phyloP scores from a whole-genome alignment of 1,140 invertebrate species.

The Trachelipus rathkii region DNA sequence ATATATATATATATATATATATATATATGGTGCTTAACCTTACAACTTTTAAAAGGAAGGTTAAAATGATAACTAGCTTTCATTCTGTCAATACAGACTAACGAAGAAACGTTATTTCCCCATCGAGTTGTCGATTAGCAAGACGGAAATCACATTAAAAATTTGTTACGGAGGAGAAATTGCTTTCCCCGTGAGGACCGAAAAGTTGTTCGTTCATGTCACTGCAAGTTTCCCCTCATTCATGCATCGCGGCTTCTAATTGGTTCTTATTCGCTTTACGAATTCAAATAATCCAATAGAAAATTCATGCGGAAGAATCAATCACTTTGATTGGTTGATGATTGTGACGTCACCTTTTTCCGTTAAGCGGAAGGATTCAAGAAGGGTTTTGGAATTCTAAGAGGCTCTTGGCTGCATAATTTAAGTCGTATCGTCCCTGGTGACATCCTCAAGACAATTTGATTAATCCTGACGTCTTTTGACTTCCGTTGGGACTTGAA shows the following conservation, averaged over 20 bases:
- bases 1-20: too few relatives aligned
- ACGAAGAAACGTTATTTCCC: neutral
- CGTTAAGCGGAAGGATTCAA: neutral
- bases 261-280: neutral
- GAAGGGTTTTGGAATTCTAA: constrained; percentile 3
- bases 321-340: neutral
- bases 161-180: neutral
- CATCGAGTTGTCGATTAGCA: neutral
- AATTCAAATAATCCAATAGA: neutral
- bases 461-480: constrained; percentile 1
- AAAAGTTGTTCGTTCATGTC: neutral
- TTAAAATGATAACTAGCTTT: neutral
- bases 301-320: constrained; percentile 4
- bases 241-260: constrained; percentile 2
- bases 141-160: constrained; percentile 3
- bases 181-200: neutral
- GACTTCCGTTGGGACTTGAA: neutral
- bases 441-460: constrained; percentile 1
- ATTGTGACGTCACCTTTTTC: neutral
- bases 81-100: neutral
- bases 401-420: neutral
- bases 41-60: neutral
- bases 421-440: neutral
- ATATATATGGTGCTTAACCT: too few relatives aligned
- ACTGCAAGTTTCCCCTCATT: neutral